These are phyloP conservation scores for Apeira syringaria DNA, from an alignment of 2,888 invertebrate species.

Conservation along the genomic window DNA sequence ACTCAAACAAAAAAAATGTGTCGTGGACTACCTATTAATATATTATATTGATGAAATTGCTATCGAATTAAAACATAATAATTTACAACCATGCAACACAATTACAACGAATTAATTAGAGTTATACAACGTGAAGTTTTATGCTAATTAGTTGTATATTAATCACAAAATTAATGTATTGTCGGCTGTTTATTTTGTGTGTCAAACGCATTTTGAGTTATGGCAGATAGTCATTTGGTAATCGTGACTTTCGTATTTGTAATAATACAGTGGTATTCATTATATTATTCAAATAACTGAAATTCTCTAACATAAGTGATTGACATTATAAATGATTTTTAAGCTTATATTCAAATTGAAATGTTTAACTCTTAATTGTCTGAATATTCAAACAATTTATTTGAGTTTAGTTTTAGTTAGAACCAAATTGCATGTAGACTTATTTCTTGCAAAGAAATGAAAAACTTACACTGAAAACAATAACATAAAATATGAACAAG, in stretches of 20 bases:
- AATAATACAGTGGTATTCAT: constrained; percentile 8
- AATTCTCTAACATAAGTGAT: too few relatives aligned
- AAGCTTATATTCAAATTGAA: too few relatives aligned
- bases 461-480: too few relatives aligned
- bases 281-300: background rate
- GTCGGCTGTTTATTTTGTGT: constrained; percentile 18
- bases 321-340: too few relatives aligned
- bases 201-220: constrained; percentile 19
- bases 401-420: too few relatives aligned
- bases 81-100: constrained; percentile 3
- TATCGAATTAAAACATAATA: background rate
- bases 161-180: constrained; percentile 22
- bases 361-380: too few relatives aligned
- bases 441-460: too few relatives aligned
- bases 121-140: constrained; percentile 19
- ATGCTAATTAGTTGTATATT: constrained; percentile 22
- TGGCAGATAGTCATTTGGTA: constrained; percentile 6
- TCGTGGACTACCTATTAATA: background rate
- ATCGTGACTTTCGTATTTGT: constrained; percentile 12
- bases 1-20: too few relatives aligned
- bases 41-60: background rate
- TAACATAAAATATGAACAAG: too few relatives aligned
- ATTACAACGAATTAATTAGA: constrained; percentile 17
- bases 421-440: too few relatives aligned
- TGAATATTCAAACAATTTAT: too few relatives aligned